Base-by-base conservation (phyloP, 2,797 vertebrate genomes). In the Trichosurus vulpecula region DNA sequence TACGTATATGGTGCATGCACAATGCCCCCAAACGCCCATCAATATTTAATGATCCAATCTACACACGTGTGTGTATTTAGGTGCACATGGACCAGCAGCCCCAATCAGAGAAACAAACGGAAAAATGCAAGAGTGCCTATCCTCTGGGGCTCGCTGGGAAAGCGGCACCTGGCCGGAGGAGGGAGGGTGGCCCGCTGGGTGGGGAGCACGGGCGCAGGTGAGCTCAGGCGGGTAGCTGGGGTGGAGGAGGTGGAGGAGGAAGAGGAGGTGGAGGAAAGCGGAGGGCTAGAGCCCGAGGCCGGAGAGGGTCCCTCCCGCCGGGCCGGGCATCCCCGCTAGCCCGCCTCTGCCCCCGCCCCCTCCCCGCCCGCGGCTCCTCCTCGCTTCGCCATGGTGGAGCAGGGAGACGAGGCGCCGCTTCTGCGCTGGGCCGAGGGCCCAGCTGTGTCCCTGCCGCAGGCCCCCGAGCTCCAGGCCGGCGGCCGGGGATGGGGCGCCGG, bases 341-440 rank as follows among this genome's bases (percentile, higher is more conserved):
- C 94, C n/a, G 30, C 95, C 47, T 53, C 58, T 96, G 95, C 97
- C 97, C 95, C 97, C 97, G 96, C 97, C 98, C 97, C 94, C 96
- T 93, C 95, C 54, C 91, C 96, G 95, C 95, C 94, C 92, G 94
- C 89, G 97, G 96, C 98, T 96, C 97, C 97, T 93, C 97, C 97
- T 96, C 92, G 96, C 97, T 25, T 96, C 96, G 98, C 97, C 94
- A 99, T 99, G 99, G 99, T 99, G 98, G 99, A 99, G 98, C 99
- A 99, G 98, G 99, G 99, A 97, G 99, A 99, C 98, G 99, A 99
- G 98, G 99, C 99, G 98, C 99, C 99, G 98, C 99, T 99, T 95
- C 99, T 99, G 95, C 99, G 99, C 98, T 99, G 99, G 99, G 99
- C 99, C 98, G 99, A 99, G 99, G 99, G 99, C 98, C 99, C 99